A percentile compares a stretch with the other conserved stretches of the same genome.
Evolutionary conservation across 2,888 invertebrate species (phyloP).

Genomic region (Rhyacophila evoluta): DNA sequence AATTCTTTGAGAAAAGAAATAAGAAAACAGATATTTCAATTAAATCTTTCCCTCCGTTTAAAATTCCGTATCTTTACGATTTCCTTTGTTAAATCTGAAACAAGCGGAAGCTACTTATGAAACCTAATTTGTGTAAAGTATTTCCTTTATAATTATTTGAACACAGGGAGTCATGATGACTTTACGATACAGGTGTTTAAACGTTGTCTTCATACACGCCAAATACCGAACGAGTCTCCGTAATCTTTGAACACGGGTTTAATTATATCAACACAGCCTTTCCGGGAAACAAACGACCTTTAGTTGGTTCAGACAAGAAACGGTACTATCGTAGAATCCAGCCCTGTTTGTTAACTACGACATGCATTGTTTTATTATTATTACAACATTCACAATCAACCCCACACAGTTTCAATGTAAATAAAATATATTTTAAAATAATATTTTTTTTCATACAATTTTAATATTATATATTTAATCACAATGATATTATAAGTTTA

Average conservation of each 20-base stretch:
- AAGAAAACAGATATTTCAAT: neutral
- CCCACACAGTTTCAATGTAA: no score
- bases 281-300: constrained; percentile 46
- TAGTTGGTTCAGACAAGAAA: constrained; percentile 41
- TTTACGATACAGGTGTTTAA: constrained; percentile 45
- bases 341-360: no score
- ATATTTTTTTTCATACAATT: no score
- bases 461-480: no score
- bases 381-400: no score
- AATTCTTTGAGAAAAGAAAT: neutral
- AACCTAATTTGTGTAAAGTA: constrained; percentile 27
- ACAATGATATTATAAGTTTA: no score
- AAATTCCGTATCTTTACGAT: neutral
- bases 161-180: constrained; percentile 31
- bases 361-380: no score
- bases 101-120: neutral
- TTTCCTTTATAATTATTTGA: neutral
- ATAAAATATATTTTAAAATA: no score
- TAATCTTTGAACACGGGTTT: constrained; percentile 48
- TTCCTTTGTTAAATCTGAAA: constrained; percentile 15
- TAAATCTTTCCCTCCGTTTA: neutral
- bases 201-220: constrained; percentile 28
- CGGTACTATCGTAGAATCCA: constrained; percentile 40
- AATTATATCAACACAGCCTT: constrained; percentile 49
- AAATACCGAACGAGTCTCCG: constrained; percentile 35